phyloP scores from a whole-genome alignment of 2,113 vertebrate genomes.

The Mellivora capensis region DNA sequence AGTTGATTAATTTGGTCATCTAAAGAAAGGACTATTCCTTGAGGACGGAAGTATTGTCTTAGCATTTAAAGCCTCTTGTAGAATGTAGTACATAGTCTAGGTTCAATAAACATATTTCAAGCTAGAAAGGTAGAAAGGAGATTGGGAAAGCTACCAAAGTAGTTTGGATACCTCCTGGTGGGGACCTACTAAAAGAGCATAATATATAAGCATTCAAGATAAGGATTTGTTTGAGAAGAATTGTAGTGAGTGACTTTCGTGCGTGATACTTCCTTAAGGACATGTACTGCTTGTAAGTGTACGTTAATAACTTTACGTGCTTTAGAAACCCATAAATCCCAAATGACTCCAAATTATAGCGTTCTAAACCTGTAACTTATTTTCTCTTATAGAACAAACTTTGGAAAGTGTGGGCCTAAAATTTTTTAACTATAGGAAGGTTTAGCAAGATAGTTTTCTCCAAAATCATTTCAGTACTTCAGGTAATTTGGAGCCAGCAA shows the following conservation, averaged over 20 bases:
- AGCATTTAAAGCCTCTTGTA: background rate
- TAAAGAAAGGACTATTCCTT: background rate
- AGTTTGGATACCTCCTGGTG: background rate
- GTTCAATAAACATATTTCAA: background rate
- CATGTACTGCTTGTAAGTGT: background rate
- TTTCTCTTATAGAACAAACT: conserved; percentile 47
- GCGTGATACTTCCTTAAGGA: background rate
- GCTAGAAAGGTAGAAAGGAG: background rate
- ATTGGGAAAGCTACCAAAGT: background rate
- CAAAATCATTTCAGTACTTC: conserved; percentile 37
- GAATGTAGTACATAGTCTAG: background rate
- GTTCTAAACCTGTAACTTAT: conserved; percentile 53
- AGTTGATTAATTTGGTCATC: background rate
- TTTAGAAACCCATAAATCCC: background rate
- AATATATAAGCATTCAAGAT: background rate
- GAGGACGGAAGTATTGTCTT: background rate
- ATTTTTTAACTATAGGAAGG: conserved; percentile 2
- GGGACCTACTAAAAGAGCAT: background rate
- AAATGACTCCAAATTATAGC: conserved; percentile 4
- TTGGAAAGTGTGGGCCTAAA: conserved; percentile 35
- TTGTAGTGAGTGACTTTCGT: background rate
- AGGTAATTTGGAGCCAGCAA: conserved; percentile 30
- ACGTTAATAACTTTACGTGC: conserved; percentile 27
- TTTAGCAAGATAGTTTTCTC: conserved; percentile 4
- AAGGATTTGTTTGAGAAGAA: conserved; percentile 22